A percentile compares a stretch with the other conserved stretches of the same genome.
Evolutionary conservation across 92 coral and sea anemone genomes (phyloP).

Genomic region (Ricordea florida): DNA sequence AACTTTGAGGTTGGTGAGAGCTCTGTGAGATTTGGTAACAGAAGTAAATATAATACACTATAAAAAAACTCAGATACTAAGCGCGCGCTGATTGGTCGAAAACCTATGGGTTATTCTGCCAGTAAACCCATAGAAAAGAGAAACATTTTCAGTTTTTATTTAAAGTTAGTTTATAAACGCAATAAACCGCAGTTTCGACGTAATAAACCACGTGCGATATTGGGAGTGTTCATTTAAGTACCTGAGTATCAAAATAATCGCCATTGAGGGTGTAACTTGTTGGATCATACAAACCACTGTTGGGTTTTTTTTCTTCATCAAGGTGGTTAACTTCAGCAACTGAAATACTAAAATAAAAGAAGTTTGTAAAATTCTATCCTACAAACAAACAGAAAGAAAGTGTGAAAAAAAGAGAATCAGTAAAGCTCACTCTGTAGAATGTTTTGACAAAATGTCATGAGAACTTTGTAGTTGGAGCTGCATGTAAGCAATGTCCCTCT

Average conservation of each 20-base stretch:
- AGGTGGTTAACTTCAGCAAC: slow-evolving; percentile 8
- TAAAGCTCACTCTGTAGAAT: slow-evolving; percentile 56
- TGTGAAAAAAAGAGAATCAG: background rate
- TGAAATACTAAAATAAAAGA: background rate
- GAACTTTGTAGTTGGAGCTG: slow-evolving; percentile 92
- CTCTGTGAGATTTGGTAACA: too few relatives aligned
- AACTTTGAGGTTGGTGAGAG: too few relatives aligned
- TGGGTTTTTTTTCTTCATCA: slow-evolving; percentile 37
- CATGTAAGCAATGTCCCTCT: slow-evolving; percentile 94
- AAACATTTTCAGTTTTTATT: too few relatives aligned
- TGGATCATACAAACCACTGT: slow-evolving; percentile 38
- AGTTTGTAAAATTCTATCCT: background rate
- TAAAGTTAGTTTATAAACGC: too few relatives aligned
- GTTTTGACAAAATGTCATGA: slow-evolving; percentile 85
- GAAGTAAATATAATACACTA: background rate
- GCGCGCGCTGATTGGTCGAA: too few relatives aligned
- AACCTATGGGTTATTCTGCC: too few relatives aligned
- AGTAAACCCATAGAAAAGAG: too few relatives aligned
- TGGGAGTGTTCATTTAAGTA: too few relatives aligned
- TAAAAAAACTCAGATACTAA: background rate
- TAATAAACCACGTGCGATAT: too few relatives aligned
- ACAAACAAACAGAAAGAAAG: background rate
- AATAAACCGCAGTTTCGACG: too few relatives aligned
- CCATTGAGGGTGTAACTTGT: slow-evolving; percentile 62
- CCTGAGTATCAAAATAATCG: slow-evolving; percentile 77